These are phyloP conservation scores for Euleptes europaea DNA, from an alignment of 2,113 vertebrate genomes.

Conservation along the genomic window DNA sequence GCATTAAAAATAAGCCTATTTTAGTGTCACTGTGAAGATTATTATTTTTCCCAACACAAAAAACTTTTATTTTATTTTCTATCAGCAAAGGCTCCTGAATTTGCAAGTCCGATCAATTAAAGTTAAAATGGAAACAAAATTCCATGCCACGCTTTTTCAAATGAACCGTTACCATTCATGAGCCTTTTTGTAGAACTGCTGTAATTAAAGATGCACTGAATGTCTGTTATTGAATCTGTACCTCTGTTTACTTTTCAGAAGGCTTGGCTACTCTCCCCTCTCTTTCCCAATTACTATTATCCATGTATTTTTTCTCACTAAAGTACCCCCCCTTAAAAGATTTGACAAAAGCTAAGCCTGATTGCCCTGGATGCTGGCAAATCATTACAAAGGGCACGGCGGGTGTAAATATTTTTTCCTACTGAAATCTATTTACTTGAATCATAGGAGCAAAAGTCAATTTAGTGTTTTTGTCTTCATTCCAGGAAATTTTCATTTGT, in stretches of 20 bases:
- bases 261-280: not conserved
- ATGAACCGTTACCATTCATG: not conserved
- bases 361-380: not conserved
- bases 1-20: not conserved
- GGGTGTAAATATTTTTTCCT: slow-evolving; percentile 5
- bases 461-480: slow-evolving; percentile 37
- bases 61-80: not conserved
- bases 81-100: not conserved
- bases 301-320: not conserved
- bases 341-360: not conserved
- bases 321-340: not conserved
- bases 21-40: slow-evolving; percentile 32
- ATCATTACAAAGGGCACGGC: not conserved
- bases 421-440: not conserved
- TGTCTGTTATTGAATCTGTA: not conserved
- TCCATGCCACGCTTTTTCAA: slow-evolving; percentile 3
- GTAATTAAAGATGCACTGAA: slow-evolving; percentile 17
- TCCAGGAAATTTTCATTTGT: slow-evolving; percentile 39
- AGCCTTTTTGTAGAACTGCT: slow-evolving; percentile 2
- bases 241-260: slow-evolving; percentile 1
- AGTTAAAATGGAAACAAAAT: not conserved
- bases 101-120: not conserved
- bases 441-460: slow-evolving; percentile 22
- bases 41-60: slow-evolving; percentile 1
- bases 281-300: not conserved